These are phyloP conservation scores for Acrocephalus kingi DNA, from an alignment of 2,113 vertebrate species.

Conservation along the genomic window DNA sequence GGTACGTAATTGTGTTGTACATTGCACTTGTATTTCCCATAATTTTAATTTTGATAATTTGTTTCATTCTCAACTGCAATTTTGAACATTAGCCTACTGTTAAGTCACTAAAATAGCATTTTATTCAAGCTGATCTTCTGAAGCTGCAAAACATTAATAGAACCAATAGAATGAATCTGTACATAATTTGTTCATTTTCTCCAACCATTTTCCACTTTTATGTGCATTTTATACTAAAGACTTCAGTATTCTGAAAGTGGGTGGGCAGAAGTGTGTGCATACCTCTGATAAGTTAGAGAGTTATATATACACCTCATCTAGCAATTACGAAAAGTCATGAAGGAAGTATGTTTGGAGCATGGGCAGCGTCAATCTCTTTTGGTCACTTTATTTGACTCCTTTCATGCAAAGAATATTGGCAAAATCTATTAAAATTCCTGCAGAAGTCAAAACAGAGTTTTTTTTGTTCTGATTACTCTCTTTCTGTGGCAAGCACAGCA, in stretches of 20 bases:
- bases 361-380: neutral
- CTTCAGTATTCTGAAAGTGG: neutral
- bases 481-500: neutral
- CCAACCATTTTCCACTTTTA: neutral
- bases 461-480: neutral
- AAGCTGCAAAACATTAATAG: neutral
- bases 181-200: neutral
- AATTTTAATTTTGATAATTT: neutral
- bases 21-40: neutral
- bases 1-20: neutral
- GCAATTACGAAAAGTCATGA: neutral
- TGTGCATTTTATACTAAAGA: neutral
- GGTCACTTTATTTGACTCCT: neutral
- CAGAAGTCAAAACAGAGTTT: neutral
- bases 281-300: neutral
- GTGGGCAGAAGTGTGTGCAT: neutral
- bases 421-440: neutral
- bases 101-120: neutral
- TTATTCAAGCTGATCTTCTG: neutral
- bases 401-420: neutral
- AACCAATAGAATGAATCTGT: neutral
- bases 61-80: neutral
- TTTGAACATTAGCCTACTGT: neutral
- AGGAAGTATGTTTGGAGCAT: neutral
- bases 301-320: neutral